Evolutionary conservation across 1,140 invertebrate species (phyloP).

Genomic region (Caenorhabditis remanei): DNA sequence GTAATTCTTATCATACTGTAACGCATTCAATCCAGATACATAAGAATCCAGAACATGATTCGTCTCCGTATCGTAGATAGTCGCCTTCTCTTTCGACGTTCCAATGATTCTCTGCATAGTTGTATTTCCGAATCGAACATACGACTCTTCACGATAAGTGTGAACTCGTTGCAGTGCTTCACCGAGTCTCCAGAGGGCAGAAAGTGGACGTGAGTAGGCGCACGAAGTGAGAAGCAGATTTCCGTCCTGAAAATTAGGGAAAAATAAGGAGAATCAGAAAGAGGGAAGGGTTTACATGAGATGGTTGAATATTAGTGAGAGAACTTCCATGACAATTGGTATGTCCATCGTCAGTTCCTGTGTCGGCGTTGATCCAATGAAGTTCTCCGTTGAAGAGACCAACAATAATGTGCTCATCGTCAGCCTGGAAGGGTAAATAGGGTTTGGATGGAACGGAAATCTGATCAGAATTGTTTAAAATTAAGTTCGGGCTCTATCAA

Average conservation of each 20-base stretch:
- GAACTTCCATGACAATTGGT: conserved; percentile 64
- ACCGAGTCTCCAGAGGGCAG: conserved; percentile 87
- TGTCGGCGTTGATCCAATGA: conserved; percentile 87
- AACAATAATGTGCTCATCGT: conserved; percentile 86
- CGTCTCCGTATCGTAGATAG: conserved; percentile 89
- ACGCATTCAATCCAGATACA: conserved; percentile 83
- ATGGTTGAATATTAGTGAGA: neutral
- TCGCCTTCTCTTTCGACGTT: conserved; percentile 71
- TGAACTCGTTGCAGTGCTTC: conserved; percentile 84
- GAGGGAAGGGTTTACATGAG: neutral
- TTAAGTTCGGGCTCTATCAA: too few species aligned
- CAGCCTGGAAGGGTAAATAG: conserved; percentile 81
- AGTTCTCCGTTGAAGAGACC: conserved; percentile 90
- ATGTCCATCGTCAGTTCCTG: conserved; percentile 81
- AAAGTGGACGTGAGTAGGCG: conserved; percentile 86
- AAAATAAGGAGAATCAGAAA: conserved; percentile 20
- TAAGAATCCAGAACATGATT: conserved; percentile 85
- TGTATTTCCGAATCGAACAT: conserved; percentile 91
- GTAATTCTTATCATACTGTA: conserved; percentile 94
- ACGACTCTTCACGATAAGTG: conserved; percentile 86
- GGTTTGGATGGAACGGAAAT: conserved; percentile 55
- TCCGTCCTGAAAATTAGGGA: conserved; percentile 82
- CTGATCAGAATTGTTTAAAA: too few species aligned
- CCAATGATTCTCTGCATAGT: conserved; percentile 87
- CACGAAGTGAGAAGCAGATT: conserved; percentile 88